A percentile compares a stretch with the other conserved stretches of the same genome.
phyloP scores from a whole-genome alignment of 2,888 invertebrate species.

The Sipha maydis region DNA sequence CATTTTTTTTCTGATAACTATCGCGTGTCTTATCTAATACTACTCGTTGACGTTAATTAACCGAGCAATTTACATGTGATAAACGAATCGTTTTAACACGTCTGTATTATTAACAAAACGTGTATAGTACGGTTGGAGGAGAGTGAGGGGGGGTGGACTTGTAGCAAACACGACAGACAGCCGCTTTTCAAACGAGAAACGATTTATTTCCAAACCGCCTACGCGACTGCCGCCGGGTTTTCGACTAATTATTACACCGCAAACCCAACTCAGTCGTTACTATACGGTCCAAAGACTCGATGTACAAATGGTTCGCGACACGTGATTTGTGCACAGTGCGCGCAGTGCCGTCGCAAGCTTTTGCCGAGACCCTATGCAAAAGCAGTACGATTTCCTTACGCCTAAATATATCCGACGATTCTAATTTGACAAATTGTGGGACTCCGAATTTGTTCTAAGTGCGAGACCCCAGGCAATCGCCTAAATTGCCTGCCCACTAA shows the following conservation, averaged over 20 bases:
- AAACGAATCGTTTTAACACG: slow-evolving; percentile 5
- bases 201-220: not conserved
- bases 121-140: not conserved
- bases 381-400: too few relatives aligned
- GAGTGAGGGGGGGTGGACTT: too few relatives aligned
- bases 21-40: not conserved
- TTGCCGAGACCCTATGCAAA: too few relatives aligned
- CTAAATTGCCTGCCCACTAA: too few relatives aligned
- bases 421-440: too few relatives aligned
- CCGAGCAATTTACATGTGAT: not conserved
- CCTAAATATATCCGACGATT: too few relatives aligned
- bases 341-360: not conserved
- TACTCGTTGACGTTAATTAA: not conserved
- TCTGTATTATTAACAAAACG: not conserved
- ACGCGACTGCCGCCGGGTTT: not conserved
- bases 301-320: slow-evolving; percentile 19
- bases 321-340: not conserved
- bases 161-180: not conserved
- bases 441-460: too few relatives aligned
- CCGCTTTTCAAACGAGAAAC: not conserved
- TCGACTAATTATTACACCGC: not conserved
- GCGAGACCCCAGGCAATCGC: too few relatives aligned
- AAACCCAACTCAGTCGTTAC: not conserved
- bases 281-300: not conserved
- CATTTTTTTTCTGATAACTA: not conserved